A percentile compares a stretch with the other conserved stretches of the same genome.
phyloP scores from a whole-genome alignment of 2,888 invertebrate genomes.

The Geophilus truncorum region DNA sequence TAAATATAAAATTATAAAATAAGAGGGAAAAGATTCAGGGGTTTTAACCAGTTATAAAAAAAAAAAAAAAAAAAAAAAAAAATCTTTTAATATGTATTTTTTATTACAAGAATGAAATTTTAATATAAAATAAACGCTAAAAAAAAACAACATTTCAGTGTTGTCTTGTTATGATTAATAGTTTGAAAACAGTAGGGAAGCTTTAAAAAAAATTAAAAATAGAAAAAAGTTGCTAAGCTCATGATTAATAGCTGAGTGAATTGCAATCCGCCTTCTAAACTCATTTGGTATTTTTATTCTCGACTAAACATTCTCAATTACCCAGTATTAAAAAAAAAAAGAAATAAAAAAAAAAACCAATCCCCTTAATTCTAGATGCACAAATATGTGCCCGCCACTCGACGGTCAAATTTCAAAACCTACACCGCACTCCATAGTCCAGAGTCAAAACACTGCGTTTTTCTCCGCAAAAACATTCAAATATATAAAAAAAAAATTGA shows the following conservation, averaged over 20 bases:
- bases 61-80: too few species aligned
- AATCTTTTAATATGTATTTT: too few species aligned
- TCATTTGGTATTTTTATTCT: neutral
- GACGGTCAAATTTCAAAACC: neutral
- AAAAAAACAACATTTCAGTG: too few species aligned
- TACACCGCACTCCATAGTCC: neutral
- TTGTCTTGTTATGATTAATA: neutral
- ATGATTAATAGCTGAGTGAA: neutral
- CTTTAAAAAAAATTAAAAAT: neutral
- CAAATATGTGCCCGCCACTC: neutral
- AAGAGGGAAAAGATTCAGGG: too few species aligned
- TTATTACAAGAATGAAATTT: neutral
- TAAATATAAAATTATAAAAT: too few species aligned
- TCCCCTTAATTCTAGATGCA: neutral
- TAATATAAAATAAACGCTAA: neutral
- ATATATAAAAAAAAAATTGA: neutral
- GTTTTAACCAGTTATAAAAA: too few species aligned
- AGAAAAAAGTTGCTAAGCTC: neutral
- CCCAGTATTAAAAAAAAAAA: neutral
- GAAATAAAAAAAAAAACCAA: too few species aligned
- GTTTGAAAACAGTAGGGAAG: neutral
- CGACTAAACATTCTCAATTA: neutral
- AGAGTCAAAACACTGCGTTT: too few species aligned
- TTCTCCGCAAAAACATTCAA: neutral
- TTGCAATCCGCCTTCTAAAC: neutral